These are phyloP conservation scores for Diuraphis noxia DNA, from an alignment of 1,140 invertebrate genomes.

Conservation along the genomic window DNA sequence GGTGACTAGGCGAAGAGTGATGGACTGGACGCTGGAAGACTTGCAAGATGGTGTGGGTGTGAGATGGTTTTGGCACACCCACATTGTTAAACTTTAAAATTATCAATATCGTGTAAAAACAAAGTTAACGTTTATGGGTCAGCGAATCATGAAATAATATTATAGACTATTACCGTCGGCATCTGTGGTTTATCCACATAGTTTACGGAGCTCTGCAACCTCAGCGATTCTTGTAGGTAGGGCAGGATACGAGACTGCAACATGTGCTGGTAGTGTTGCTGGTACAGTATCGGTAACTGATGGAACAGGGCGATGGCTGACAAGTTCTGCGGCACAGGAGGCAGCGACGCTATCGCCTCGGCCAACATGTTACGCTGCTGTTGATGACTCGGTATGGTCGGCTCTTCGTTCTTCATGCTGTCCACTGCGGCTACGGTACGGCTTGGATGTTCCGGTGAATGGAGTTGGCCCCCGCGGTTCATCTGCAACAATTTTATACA, in stretches of 20 bases:
- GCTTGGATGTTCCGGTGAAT: conserved; percentile 9
- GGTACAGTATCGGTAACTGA: conserved; percentile 55
- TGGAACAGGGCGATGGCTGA: conserved; percentile 44
- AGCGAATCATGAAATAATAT: background rate
- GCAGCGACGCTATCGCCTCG: conserved; percentile 49
- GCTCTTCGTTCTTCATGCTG: conserved; percentile 47
- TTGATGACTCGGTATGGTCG: background rate
- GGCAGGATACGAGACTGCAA: conserved; percentile 56
- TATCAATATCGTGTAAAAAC: background rate
- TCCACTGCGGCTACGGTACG: background rate
- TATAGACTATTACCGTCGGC: background rate
- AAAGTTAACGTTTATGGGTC: too few relatives aligned
- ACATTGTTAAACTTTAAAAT: background rate
- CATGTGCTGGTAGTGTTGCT: conserved; percentile 55
- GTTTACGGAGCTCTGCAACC: conserved; percentile 31
- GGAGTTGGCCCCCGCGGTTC: conserved; percentile 33
- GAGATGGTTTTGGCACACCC: too few relatives aligned
- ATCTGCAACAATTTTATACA: conserved; percentile 13
- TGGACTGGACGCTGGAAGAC: too few relatives aligned
- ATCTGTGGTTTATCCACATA: conserved; percentile 10
- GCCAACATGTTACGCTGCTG: conserved; percentile 36
- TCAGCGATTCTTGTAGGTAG: conserved; percentile 56
- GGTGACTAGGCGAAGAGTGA: background rate
- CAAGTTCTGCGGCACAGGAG: conserved; percentile 43
- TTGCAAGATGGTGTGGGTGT: too few relatives aligned